These are phyloP conservation scores for Bursaphelenchus okinawaensis DNA, from an alignment of 2,888 invertebrate species.

Conservation along the genomic window DNA sequence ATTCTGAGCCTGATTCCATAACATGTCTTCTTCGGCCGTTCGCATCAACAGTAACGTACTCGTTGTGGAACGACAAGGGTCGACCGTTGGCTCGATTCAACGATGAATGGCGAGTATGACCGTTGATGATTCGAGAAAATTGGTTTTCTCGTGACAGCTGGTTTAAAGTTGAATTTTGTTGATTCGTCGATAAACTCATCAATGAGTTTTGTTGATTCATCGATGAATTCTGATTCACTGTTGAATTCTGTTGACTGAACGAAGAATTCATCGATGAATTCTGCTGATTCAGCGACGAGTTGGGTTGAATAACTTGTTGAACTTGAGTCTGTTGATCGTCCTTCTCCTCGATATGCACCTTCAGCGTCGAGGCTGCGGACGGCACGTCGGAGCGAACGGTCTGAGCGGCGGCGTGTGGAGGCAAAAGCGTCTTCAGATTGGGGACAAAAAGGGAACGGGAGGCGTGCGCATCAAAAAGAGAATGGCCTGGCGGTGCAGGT, in stretches of 20 bases:
- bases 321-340: neutral
- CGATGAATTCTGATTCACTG: too few species aligned
- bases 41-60: neutral
- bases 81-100: neutral
- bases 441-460: slow-evolving; percentile 15
- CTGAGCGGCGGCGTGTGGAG: slow-evolving; percentile 24
- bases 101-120: neutral
- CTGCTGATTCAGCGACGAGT: too few species aligned
- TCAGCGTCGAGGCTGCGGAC: neutral
- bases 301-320: slow-evolving; percentile 1
- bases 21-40: neutral
- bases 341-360: neutral
- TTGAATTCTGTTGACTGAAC: too few species aligned
- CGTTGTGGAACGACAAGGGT: neutral
- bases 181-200: too few species aligned
- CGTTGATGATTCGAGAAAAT: neutral
- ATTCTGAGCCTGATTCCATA: neutral
- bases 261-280: too few species aligned
- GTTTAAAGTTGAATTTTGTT: too few species aligned
- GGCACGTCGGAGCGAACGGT: slow-evolving; percentile 2
- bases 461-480: neutral
- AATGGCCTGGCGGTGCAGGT: neutral
- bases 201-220: too few species aligned
- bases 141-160: neutral
- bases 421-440: slow-evolving; percentile 29